Evolutionary conservation across 2,797 vertebrate genomes (phyloP).

Genomic region (Spea hammondii): DNA sequence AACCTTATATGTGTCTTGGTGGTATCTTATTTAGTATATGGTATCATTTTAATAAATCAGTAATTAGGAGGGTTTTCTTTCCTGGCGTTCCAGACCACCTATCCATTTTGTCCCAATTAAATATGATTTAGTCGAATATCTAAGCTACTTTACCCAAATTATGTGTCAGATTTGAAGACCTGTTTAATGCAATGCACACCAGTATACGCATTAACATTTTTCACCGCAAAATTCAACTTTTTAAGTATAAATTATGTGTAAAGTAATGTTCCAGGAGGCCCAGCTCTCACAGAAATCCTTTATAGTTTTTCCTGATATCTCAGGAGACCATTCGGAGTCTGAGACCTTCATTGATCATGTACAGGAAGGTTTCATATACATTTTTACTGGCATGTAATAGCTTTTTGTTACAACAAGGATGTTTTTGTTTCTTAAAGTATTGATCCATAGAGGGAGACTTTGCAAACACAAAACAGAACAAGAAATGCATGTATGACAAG

Average conservation of each 20-base stretch:
- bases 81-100: too few species aligned
- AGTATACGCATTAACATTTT: too few species aligned
- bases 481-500: slow-evolving; percentile 18
- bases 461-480: slow-evolving; percentile 49
- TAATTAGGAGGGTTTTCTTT: too few species aligned
- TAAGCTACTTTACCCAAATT: too few species aligned
- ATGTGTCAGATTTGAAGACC: too few species aligned
- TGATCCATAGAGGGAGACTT: slow-evolving; percentile 15
- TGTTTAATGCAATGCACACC: not conserved
- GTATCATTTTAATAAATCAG: too few species aligned
- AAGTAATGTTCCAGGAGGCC: slow-evolving; percentile 46
- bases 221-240: slow-evolving; percentile 41
- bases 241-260: slow-evolving; percentile 43
- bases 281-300: slow-evolving; percentile 16
- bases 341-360: slow-evolving; percentile 42
- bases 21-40: too few species aligned
- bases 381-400: slow-evolving; percentile 28
- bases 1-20: too few species aligned
- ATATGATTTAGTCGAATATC: too few species aligned
- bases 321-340: slow-evolving; percentile 26
- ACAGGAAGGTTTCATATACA: slow-evolving; percentile 34
- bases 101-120: too few species aligned
- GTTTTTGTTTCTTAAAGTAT: slow-evolving; percentile 31
- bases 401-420: slow-evolving; percentile 41
- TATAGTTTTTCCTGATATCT: slow-evolving; percentile 43